Evolutionary conservation across 1,140 invertebrate species (phyloP), one percentile per base, ranked within the genome.

Genomic region (Drosophila arawakana): DNA sequence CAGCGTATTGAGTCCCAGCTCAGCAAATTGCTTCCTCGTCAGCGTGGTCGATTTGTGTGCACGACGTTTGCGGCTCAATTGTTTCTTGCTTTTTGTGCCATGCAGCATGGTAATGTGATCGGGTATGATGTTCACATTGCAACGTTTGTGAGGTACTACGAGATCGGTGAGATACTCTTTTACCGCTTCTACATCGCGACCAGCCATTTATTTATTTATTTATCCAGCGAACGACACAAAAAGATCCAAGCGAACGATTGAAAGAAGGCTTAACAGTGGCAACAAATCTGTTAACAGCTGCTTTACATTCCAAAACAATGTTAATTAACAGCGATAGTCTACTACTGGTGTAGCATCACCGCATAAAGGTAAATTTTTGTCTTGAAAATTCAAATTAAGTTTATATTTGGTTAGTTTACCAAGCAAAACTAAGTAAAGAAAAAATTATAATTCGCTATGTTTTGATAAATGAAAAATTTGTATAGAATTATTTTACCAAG

Each of bases 1-100:
- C 35, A 95, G 83, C 59, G 93, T 93, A 76, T 95, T 94, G 7
- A 96, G 91, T 13, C 94, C 95, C n/a, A 96, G 78, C 2, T 91
- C 43, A 62, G 94, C 93, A 66, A 94, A 94, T 77, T 95, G 94
- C 67, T 93, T 93, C 15, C 94, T 91, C 0, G 93, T 94, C 8
- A 95, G 82, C 11, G 91, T 92, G 25, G 91, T 92, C 2, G 90
- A 91, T 86, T 94, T 94, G 62, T 93, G 93, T 9, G 86, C 62
- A 37, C 88, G 85, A 15, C 81, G 88, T 18, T 93, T 93, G 37
- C 90, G 89, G 13, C 60, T 57, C 35, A 78, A 92, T 81, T 93
- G 84, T 76, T 93, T 94, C 73, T 93, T 78, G 78, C 73, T 91
- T 93, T 95, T 94, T 10, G 65, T 78, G 15, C 83, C 85, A 18